phyloP scores from a whole-genome alignment of 1,140 invertebrate species.

The Heliothis subflexa region DNA sequence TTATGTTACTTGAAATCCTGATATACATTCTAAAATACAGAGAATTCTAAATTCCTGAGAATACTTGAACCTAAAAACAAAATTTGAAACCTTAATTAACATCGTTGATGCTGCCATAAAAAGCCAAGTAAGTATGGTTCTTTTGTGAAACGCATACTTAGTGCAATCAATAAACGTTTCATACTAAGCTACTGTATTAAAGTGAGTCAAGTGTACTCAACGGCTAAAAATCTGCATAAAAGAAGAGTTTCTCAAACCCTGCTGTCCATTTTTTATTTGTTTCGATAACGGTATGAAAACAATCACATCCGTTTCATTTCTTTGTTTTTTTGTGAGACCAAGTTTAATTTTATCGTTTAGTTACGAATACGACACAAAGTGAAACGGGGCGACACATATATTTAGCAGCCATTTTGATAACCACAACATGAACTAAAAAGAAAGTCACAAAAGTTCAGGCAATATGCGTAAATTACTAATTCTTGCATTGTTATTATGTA shows the following conservation, averaged over 20 bases:
- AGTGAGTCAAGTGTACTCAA: not conserved
- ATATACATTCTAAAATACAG: no score
- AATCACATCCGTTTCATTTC: conserved; percentile 51
- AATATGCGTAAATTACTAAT: conserved; percentile 73
- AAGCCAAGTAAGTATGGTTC: not conserved
- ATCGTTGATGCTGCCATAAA: not conserved
- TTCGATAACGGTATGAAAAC: conserved; percentile 42
- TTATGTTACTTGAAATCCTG: no score
- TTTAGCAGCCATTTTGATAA: conserved; percentile 52
- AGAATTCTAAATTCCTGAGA: no score
- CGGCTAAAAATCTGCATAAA: conserved; percentile 14
- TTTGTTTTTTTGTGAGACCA: conserved; percentile 58
- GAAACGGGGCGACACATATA: conserved; percentile 53
- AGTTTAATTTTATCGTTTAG: conserved; percentile 52
- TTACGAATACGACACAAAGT: conserved; percentile 46
- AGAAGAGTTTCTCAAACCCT: conserved; percentile 7
- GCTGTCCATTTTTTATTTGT: conserved; percentile 39
- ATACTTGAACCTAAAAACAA: no score
- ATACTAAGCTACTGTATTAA: not conserved
- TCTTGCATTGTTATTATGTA: conserved; percentile 74
- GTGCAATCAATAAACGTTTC: not conserved
- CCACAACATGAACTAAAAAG: conserved; percentile 30
- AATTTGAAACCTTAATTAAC: no score
- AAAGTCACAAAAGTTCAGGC: conserved; percentile 45
- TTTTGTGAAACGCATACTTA: not conserved